phyloP scores from a whole-genome alignment of 2,888 invertebrate genomes.

The Torymus auratus region DNA sequence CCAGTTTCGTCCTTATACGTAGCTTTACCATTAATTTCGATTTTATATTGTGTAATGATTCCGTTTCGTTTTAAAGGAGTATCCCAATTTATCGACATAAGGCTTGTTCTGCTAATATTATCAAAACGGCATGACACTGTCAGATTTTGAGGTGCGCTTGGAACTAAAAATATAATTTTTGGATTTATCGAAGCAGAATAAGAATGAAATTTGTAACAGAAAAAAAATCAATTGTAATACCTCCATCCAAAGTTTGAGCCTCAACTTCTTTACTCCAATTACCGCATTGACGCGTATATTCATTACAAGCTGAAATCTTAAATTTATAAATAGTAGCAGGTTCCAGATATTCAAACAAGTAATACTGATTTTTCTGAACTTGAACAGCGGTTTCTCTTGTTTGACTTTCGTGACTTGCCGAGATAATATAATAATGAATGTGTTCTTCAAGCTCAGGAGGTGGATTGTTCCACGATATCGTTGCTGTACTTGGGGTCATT shows the following conservation, averaged over 20 bases:
- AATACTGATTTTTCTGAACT: constrained; percentile 83
- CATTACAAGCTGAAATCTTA: constrained; percentile 88
- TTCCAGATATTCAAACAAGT: constrained; percentile 87
- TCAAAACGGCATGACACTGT: constrained; percentile 83
- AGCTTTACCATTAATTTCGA: constrained; percentile 79
- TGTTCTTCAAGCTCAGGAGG: constrained; percentile 82
- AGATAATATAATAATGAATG: constrained; percentile 86
- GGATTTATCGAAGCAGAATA: neutral
- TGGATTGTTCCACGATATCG: constrained; percentile 88
- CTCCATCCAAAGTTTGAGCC: constrained; percentile 90
- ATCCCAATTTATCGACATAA: constrained; percentile 85
- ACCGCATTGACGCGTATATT: constrained; percentile 86
- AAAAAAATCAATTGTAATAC: constrained; percentile 62
- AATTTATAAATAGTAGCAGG: constrained; percentile 90
- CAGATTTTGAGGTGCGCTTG: constrained; percentile 85
- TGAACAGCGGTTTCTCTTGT: constrained; percentile 81
- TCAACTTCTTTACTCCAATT: constrained; percentile 87
- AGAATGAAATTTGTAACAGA: neutral
- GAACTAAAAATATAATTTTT: constrained; percentile 75
- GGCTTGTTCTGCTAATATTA: constrained; percentile 80
- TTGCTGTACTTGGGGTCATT: constrained; percentile 84
- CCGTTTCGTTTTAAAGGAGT: constrained; percentile 87
- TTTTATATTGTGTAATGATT: constrained; percentile 87
- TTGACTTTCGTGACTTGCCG: constrained; percentile 78
- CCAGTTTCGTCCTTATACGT: constrained; percentile 78